Evolutionary conservation across 2,797 vertebrate genomes (phyloP).

Genomic region (Sitta carolinensis): DNA sequence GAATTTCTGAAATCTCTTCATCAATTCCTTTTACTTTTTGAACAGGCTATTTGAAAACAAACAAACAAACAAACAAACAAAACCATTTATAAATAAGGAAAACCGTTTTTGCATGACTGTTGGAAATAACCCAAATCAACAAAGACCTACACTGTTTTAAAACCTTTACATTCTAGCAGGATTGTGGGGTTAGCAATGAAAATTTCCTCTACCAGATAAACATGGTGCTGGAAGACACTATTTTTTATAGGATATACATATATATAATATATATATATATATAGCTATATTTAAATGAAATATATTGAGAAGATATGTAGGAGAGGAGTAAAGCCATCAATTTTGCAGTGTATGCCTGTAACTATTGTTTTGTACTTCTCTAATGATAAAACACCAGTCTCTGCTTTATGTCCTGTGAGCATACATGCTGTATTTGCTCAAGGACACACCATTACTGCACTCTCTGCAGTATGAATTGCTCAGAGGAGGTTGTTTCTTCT

Average conservation of each 20-base stretch:
- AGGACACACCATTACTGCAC: neutral
- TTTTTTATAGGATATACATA: neutral
- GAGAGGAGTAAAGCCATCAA: neutral
- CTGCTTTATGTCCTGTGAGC: neutral
- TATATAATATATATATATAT: too few species aligned
- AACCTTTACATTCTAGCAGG: neutral
- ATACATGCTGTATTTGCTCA: neutral
- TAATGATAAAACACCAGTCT: neutral
- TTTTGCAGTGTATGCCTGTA: neutral
- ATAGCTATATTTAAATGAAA: neutral
- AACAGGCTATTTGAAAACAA: neutral
- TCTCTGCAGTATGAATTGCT: neutral
- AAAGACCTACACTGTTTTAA: neutral
- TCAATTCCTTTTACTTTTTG: neutral
- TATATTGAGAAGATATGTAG: neutral
- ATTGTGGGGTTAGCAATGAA: neutral
- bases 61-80: neutral
- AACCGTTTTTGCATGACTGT: neutral
- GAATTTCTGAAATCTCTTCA: neutral
- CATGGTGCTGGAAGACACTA: neutral
- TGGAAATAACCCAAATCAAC: neutral
- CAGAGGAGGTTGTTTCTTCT: neutral
- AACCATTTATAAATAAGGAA: neutral
- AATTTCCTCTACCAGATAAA: neutral
- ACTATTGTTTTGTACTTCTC: neutral